A percentile compares a stretch with the other conserved stretches of the same genome.
Conservation (phyloP, 2,888 invertebrate genomes). For the Drosophila nr. medialis region DNA sequence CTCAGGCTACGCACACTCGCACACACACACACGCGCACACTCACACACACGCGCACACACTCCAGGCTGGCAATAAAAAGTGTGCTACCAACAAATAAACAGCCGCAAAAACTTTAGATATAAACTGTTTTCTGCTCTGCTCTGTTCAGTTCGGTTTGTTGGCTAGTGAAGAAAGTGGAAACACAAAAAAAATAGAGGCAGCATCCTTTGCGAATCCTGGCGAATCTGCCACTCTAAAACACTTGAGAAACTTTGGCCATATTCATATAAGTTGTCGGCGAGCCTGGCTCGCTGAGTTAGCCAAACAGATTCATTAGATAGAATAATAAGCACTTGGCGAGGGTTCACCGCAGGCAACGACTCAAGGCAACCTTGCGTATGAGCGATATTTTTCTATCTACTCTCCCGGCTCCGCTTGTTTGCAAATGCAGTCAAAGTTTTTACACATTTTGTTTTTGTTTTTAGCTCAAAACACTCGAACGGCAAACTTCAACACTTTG, state of each 20-base stretch:
- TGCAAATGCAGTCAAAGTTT: constrained; percentile 69
- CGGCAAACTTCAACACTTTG: constrained; percentile 80
- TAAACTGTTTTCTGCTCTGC: constrained; percentile 38
- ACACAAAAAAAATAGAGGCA: constrained; percentile 2
- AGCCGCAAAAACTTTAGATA: constrained; percentile 60
- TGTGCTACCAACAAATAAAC: constrained; percentile 42
- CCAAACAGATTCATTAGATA: constrained; percentile 80
- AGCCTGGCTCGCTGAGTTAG: constrained; percentile 22
- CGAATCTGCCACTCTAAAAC: constrained; percentile 47
- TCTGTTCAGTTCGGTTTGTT: not conserved
- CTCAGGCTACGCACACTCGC: constrained; percentile 54
- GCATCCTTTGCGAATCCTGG: constrained; percentile 15
- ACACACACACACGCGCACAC: too few species aligned
- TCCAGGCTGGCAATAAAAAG: constrained; percentile 44
- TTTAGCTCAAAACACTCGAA: constrained; percentile 63
- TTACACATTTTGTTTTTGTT: constrained; percentile 35
- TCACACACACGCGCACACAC: too few species aligned
- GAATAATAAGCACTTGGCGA: constrained; percentile 71
- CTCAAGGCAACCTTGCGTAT: constrained; percentile 64
- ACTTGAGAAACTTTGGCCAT: constrained; percentile 74
- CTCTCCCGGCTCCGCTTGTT: constrained; percentile 14
- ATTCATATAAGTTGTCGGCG: constrained; percentile 52
- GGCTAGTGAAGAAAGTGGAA: not conserved
- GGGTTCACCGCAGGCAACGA: not conserved
- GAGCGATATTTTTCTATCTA: constrained; percentile 50